Conservation (phyloP, 1,140 invertebrate genomes). For the Pogonomyrmex californicus region DNA sequence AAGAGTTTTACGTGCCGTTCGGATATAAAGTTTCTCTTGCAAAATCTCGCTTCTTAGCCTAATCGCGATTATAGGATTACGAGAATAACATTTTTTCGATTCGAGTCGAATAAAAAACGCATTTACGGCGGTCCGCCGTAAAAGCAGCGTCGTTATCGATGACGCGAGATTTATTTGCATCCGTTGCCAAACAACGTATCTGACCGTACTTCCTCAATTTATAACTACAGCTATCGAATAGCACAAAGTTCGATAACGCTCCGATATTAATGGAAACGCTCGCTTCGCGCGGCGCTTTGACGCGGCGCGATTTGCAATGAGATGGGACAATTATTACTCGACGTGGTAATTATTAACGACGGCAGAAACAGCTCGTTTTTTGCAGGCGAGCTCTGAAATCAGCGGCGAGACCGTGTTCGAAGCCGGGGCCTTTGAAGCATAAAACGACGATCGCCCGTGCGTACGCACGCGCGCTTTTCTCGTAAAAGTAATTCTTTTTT, state of each 20-base stretch:
- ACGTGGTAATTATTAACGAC: constrained; percentile 38
- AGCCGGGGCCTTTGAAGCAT: constrained; percentile 27
- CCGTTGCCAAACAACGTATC: constrained; percentile 30
- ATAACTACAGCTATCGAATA: constrained; percentile 45
- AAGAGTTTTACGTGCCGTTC: no score
- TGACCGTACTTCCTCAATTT: constrained; percentile 55
- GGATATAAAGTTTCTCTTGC: background rate
- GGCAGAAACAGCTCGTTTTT: background rate
- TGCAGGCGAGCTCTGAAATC: background rate
- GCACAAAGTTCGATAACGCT: constrained; percentile 33
- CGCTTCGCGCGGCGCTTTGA: constrained; percentile 38
- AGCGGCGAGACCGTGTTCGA: background rate
- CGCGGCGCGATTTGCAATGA: constrained; percentile 36
- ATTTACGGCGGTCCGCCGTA: background rate
- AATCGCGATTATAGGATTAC: constrained; percentile 8
- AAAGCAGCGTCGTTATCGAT: constrained; percentile 30
- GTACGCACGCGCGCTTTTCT: background rate
- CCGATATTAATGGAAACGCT: constrained; percentile 45
- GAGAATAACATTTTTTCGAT: constrained; percentile 8
- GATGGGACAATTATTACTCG: constrained; percentile 53
- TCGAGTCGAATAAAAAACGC: background rate
- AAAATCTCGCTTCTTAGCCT: background rate
- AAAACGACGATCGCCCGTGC: background rate
- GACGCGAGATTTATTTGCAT: constrained; percentile 56
- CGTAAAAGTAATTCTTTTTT: constrained; percentile 34